Evolutionary conservation across 1,140 invertebrate genomes (phyloP).

Genomic region (Drosophila yakuba): DNA sequence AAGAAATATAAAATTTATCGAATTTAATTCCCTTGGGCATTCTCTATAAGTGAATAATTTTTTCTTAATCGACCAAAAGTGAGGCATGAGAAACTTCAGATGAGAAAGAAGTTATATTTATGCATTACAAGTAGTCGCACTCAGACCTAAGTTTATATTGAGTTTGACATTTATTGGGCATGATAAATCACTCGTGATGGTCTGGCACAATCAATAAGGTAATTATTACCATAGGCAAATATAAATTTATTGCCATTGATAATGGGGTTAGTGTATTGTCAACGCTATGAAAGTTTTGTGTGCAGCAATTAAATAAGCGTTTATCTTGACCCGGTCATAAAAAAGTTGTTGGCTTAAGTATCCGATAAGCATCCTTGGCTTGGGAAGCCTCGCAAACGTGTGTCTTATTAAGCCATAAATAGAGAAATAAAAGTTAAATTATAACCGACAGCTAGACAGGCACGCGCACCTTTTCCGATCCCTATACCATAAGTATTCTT

Average conservation of each 20-base stretch:
- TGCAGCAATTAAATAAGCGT: constrained; percentile 67
- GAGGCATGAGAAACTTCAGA: neutral
- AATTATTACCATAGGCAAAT: constrained; percentile 37
- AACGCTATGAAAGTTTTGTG: constrained; percentile 30
- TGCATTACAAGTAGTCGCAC: neutral
- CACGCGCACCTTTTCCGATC: constrained; percentile 47
- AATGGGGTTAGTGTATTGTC: constrained; percentile 6
- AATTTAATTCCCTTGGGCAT: neutral
- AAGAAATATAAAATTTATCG: no score
- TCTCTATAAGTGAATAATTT: neutral
- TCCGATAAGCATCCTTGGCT: constrained; percentile 52
- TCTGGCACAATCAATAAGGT: constrained; percentile 1
- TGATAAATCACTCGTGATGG: constrained; percentile 34
- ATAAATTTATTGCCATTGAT: constrained; percentile 26
- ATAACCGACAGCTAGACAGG: constrained; percentile 54
- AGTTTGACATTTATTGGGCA: constrained; percentile 18
- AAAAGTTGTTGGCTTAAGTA: constrained; percentile 52
- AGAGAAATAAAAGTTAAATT: constrained; percentile 80
- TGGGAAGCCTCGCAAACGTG: constrained; percentile 23
- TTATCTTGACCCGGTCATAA: constrained; percentile 54
- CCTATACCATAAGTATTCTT: neutral
- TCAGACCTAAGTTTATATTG: constrained; percentile 29
- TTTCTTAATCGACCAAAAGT: neutral
- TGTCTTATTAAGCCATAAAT: constrained; percentile 79
- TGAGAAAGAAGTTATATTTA: constrained; percentile 2